phyloP scores from a whole-genome alignment of 2,888 invertebrate genomes.

The Brachylomia viminalis region DNA sequence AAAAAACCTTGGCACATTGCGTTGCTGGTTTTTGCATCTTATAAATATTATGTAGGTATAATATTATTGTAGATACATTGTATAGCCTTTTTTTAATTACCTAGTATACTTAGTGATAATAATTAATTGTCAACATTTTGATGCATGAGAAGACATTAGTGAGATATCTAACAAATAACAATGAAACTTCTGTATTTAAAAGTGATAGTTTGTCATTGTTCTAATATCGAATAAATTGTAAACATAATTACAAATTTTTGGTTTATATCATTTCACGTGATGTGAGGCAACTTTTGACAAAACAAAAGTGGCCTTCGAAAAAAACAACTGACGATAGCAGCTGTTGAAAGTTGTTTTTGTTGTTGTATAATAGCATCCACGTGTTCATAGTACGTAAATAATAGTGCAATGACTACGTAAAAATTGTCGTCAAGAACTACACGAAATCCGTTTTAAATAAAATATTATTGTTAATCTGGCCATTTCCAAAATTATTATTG shows the following conservation, averaged over 20 bases:
- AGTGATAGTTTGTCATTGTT: slow-evolving; percentile 46
- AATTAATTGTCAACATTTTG: slow-evolving; percentile 67
- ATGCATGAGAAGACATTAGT: slow-evolving; percentile 88
- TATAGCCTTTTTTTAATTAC: slow-evolving; percentile 61
- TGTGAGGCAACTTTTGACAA: not conserved
- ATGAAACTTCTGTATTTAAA: slow-evolving; percentile 60
- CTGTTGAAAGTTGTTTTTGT: slow-evolving; percentile 18
- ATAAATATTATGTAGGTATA: slow-evolving; percentile 51
- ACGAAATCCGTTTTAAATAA: no score
- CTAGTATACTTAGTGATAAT: slow-evolving; percentile 56
- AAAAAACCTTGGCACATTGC: slow-evolving; percentile 19
- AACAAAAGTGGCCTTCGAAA: slow-evolving; percentile 22
- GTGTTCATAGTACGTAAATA: slow-evolving; percentile 6
- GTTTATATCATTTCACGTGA: slow-evolving; percentile 29
- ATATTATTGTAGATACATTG: slow-evolving; percentile 54
- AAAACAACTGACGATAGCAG: slow-evolving; percentile 20
- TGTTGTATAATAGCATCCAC: not conserved
- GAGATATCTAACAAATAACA: slow-evolving; percentile 75
- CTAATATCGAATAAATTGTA: slow-evolving; percentile 38
- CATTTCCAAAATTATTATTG: not conserved
- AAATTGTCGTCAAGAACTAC: not conserved
- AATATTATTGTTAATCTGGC: not conserved
- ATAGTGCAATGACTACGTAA: not conserved
- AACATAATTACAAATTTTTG: slow-evolving; percentile 33
- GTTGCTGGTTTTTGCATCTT: slow-evolving; percentile 41